These are phyloP conservation scores for Subacronicta megacephala DNA, from an alignment of 2,888 invertebrate genomes.

Conservation along the genomic window DNA sequence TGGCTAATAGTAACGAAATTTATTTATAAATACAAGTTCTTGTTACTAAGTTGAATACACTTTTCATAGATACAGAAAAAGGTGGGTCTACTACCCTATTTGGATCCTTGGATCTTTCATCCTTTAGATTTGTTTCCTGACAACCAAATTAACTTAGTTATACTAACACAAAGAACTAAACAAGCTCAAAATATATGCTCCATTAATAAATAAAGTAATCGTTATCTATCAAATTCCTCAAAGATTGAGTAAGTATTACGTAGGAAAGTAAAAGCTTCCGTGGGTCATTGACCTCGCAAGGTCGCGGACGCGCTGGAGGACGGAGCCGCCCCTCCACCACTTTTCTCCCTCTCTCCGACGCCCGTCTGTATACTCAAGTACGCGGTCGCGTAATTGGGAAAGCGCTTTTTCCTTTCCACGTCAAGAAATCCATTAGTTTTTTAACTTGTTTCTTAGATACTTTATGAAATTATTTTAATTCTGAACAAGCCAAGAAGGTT, in stretches of 20 bases:
- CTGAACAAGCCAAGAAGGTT: no score
- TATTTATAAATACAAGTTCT: not conserved
- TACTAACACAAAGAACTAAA: no score
- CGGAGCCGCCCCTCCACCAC: conserved; percentile 26
- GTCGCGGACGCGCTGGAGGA: conserved; percentile 59
- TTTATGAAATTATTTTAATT: no score
- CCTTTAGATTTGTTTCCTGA: no score
- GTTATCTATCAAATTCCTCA: conserved; percentile 4
- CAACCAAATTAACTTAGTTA: no score
- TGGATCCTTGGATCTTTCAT: no score
- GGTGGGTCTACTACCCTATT: no score
- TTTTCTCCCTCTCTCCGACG: conserved; percentile 3
- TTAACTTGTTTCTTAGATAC: conserved; percentile 22
- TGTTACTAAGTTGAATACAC: no score
- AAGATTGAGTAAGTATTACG: conserved; percentile 38
- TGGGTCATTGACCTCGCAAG: conserved; percentile 62
- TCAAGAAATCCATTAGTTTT: conserved; percentile 31
- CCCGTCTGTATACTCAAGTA: conserved; percentile 46
- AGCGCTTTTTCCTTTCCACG: conserved; percentile 52
- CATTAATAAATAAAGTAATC: no score
- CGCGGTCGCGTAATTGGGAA: conserved; percentile 56
- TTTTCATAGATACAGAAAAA: no score
- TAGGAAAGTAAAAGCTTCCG: conserved; percentile 64
- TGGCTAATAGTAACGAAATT: not conserved
- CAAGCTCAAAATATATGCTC: no score